A percentile compares a stretch with the other conserved stretches of the same genome.
phyloP scores from a whole-genome alignment of 2,888 invertebrate genomes.

The Standfussiana lucernea region DNA sequence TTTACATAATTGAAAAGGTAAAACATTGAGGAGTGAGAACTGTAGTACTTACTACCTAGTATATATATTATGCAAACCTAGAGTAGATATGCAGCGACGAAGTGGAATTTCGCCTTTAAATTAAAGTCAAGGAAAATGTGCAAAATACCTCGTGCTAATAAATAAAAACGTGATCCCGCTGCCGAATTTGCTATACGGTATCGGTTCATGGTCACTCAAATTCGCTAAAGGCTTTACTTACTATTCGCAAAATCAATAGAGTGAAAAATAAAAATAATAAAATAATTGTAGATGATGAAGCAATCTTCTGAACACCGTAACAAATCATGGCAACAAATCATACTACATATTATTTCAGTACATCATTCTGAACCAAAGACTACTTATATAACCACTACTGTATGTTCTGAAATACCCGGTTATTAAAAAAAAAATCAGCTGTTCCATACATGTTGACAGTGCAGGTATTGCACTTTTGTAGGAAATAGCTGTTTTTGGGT shows the following conservation, averaged over 20 bases:
- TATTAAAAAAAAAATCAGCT: no score
- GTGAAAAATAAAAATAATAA: not conserved
- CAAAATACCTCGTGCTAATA: constrained; percentile 40
- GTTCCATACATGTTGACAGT: no score
- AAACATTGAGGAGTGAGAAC: not conserved
- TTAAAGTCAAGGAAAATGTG: constrained; percentile 14
- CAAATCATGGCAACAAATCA: not conserved
- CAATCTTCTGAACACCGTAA: constrained; percentile 28
- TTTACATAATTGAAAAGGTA: not conserved
- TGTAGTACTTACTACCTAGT: not conserved
- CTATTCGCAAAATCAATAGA: not conserved
- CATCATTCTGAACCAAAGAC: no score
- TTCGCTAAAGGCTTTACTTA: constrained; percentile 40
- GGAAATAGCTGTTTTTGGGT: no score
- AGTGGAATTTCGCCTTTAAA: not conserved
- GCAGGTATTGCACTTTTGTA: no score
- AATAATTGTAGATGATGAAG: not conserved
- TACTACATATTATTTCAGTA: no score
- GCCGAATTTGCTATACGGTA: constrained; percentile 5
- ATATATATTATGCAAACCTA: not conserved
- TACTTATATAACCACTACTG: no score
- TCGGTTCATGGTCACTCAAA: constrained; percentile 40
- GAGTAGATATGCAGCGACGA: not conserved
- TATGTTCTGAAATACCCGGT: no score
- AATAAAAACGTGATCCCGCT: constrained; percentile 18